Percentiles rank a stretch among this genome's conserved stretches.
These are phyloP conservation scores for Leuctra nigra DNA, from an alignment of 2,888 invertebrate genomes.

Conservation along the genomic window DNA sequence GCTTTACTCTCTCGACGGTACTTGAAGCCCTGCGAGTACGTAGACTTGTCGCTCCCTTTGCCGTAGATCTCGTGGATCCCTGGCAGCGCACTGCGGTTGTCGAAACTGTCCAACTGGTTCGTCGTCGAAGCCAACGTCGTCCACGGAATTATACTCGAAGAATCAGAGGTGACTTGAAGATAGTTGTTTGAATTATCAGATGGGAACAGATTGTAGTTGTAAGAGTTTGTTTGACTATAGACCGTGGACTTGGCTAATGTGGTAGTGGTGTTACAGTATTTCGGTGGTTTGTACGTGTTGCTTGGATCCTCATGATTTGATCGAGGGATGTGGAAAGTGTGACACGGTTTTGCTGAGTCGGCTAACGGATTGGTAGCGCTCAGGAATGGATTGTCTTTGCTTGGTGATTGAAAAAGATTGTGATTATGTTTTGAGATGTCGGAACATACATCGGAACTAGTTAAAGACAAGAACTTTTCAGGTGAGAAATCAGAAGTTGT, in stretches of 20 bases:
- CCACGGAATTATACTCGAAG: neutral
- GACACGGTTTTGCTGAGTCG: neutral
- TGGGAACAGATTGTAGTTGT: constrained; percentile 1
- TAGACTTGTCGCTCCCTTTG: neutral
- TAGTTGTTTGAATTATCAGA: neutral
- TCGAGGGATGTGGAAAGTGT: neutral
- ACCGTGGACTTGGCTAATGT: neutral
- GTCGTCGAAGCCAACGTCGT: neutral
- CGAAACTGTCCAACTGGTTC: neutral
- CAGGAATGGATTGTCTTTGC: neutral
- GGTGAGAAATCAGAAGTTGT: neutral
- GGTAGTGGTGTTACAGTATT: neutral
- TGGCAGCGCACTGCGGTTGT: neutral
- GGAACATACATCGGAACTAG: no score
- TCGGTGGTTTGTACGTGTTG: neutral
- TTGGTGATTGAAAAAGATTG: neutral
- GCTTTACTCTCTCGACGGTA: neutral
- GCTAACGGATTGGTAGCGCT: neutral
- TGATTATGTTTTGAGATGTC: neutral
- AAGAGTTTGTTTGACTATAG: neutral
- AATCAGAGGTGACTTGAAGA: neutral
- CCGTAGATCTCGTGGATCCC: neutral
- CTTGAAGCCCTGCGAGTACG: neutral
- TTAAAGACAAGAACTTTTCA: neutral
- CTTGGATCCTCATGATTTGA: neutral